phyloP scores from a whole-genome alignment of 2,888 invertebrate species.

The Drosophila flavopinicola region DNA sequence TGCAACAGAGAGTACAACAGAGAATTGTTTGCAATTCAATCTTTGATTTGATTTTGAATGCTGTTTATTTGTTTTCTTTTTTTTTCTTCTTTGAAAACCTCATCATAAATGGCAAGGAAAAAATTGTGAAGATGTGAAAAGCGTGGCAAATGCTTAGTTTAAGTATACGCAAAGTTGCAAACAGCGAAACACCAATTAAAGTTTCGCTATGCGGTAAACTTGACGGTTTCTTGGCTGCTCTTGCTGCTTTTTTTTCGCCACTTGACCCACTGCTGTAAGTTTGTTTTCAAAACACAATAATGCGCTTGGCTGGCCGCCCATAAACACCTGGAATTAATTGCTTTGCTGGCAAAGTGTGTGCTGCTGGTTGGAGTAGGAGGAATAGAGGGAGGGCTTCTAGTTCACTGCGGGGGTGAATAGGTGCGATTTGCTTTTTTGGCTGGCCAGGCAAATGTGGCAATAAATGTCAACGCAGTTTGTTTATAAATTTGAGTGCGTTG shows the following conservation, averaged over 20 bases:
- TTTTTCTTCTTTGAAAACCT: conserved; percentile 7
- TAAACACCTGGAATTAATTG: conserved; percentile 61
- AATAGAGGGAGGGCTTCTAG: too few species aligned
- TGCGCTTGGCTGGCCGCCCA: conserved; percentile 38
- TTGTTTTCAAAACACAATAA: conserved; percentile 50
- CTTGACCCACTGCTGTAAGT: conserved; percentile 47
- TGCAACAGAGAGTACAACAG: conserved; percentile 13
- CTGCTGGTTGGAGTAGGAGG: too few species aligned
- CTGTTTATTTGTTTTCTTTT: conserved; percentile 13
- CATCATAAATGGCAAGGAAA: background rate
- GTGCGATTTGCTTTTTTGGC: conserved; percentile 27
- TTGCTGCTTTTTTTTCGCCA: too few species aligned
- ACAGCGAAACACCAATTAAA: conserved; percentile 41
- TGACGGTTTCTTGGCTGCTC: conserved; percentile 11
- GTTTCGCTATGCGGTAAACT: conserved; percentile 28
- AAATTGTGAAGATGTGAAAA: conserved; percentile 1
- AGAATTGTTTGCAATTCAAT: conserved; percentile 16
- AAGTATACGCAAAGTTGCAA: conserved; percentile 7
- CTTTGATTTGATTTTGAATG: conserved; percentile 17
- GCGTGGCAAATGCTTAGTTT: background rate
- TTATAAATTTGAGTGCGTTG: conserved; percentile 39
- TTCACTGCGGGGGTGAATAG: background rate
- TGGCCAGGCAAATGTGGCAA: conserved; percentile 43
- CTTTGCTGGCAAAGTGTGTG: conserved; percentile 20
- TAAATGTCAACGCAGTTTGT: conserved; percentile 51